Base-by-base conservation (phyloP, 2,113 vertebrate genomes). In the Potamarius usumacintae region DNA sequence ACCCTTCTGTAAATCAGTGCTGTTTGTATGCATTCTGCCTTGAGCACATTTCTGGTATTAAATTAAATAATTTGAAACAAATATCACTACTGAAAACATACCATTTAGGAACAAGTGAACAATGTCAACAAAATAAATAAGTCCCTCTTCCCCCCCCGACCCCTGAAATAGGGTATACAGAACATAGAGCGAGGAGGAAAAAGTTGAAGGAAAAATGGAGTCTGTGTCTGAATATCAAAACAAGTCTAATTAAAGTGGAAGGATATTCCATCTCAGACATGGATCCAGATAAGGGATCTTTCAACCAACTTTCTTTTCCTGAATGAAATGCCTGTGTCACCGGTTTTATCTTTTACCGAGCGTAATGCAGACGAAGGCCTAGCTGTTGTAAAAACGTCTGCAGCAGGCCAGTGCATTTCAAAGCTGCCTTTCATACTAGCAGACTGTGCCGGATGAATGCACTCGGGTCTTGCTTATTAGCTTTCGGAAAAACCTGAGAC, bases 301-400 rank as follows among this genome's bases (percentile, higher is more conserved):
- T 81, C 76, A 91, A 88, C 52, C 77, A 88, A 84, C 74, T 85
- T 88, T 74, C 42, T 81, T 81, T 81, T 60, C 18, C 57, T 92
- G 90, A 93, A 93, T 92, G 88, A 83, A 89, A 91, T 88, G 78
- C 63, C 90, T 92, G 86, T 93, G 82, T 65, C 50, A 79, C 22
- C 77, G 72, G 83, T 89, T 91, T 89, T 91, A 86, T 15, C 82
- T 87, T 82, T 50, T n/a, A 78, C 85, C 55, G 89, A 85, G 85
- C 91, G 89, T 94, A 94, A 93, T 90, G 88, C 92, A 92, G 93
- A 93, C 90, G 88, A 90, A 57, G 91, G 88, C 88, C 86, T 90
- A 69, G 90, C 89, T 92, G 90, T 94, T 92, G 92, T 92, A 94
- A 90, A 92, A 82, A 65, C 91, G 92, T 93, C 92, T 93, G 62